phyloP scores from a whole-genome alignment of 2,113 vertebrate species.

The Capricornis sumatraensis region DNA sequence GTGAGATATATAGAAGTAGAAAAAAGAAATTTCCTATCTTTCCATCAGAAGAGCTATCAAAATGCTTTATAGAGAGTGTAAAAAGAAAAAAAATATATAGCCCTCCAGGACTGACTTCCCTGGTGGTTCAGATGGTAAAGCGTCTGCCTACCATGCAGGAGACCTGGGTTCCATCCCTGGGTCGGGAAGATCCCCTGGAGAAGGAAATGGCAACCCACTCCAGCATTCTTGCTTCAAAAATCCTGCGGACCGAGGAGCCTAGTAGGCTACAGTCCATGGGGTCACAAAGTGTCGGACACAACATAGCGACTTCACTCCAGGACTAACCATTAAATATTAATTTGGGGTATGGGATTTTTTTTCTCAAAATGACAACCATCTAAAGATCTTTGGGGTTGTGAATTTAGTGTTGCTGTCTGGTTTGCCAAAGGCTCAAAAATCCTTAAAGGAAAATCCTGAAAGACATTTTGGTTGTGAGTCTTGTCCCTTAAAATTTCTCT shows the following conservation, averaged over 20 bases:
- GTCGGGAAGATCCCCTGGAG: neutral
- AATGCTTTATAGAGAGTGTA: neutral
- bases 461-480: neutral
- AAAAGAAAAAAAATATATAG: neutral
- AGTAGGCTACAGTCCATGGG: neutral
- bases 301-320: neutral
- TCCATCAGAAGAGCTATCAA: neutral
- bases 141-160: neutral
- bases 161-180: neutral
- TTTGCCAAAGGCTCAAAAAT: slow-evolving; percentile 1
- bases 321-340: neutral
- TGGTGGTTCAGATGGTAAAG: neutral
- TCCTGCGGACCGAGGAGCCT: rapidly evolving
- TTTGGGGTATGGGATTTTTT: neutral
- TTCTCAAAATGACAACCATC: neutral
- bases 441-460: neutral
- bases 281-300: neutral
- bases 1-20: neutral
- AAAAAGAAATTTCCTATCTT: neutral
- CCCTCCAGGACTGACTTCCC: neutral
- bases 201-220: neutral
- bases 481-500: neutral
- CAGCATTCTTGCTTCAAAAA: neutral
- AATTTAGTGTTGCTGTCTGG: neutral
- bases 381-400: neutral